Evolutionary conservation across 35 echinoderm and acorn worm genomes (phyloP), one percentile per base, ranked within the genome.

Genomic region (Amphiura filiformis): DNA sequence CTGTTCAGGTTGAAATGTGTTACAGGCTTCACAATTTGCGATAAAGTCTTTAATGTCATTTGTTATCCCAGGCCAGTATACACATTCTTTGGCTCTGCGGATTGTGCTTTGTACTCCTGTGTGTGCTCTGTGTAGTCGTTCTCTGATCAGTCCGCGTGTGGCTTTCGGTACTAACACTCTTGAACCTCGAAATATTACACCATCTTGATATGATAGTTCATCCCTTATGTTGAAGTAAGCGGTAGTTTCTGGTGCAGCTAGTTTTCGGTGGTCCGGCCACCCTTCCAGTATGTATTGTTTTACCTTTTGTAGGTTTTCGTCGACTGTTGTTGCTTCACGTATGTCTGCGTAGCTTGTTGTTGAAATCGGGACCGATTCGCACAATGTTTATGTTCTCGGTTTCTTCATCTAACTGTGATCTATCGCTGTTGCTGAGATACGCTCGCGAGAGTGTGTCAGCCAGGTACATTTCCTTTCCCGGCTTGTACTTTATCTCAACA

Each of bases 51-150:
- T 84, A 20, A 95, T 32, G 23, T 87, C 88, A 42, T 76, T 77
- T 37, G 40, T 39, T 80, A 95, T 92, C 9, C 64, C 47, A 18
- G 93, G 86, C 90, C 93, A 95, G 41, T 81, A 95, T 17, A 95
- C 86, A 38, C 78, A 64, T 20, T 91, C 90, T 80, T 89, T 36
- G 36, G 86, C 90, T 38, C 90, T 65, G 26, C 86, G 31, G 17
- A 95, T 39, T 35, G 86, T 92, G 37, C 86, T 92, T 44, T 92
- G 37, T 31, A 91, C 38, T n/a, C 89, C 89, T 23, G 78, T 87
- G 89, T 95, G 93, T 47, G 87, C 82, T 4, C 37, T 78, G 65
- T 92, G 93, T 22, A 92, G 82, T 86, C 86, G 89, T 52, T 70
- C 14, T 56, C 81, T 56, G 15, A 95, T 95, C 31, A 39, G 38